phyloP scores from a whole-genome alignment of 2,888 invertebrate species.

The Onchidella celtica region DNA sequence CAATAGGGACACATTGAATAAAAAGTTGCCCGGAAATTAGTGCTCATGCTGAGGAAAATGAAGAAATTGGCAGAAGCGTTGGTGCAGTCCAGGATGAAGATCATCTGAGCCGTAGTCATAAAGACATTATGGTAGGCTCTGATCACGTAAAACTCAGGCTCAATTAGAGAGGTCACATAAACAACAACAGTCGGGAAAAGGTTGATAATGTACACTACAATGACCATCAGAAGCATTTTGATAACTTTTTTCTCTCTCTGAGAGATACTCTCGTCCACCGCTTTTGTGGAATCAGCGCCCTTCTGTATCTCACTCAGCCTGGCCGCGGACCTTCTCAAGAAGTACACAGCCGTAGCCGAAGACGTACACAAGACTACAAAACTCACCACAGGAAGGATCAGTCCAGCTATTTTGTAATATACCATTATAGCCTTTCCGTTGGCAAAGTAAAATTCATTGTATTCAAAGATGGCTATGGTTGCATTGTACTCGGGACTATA shows the following conservation, averaged over 20 bases:
- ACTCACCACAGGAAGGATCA: neutral
- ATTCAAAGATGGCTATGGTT: neutral
- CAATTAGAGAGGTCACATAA: neutral
- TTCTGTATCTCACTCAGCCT: neutral
- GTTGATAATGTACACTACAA: neutral
- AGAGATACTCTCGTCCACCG: neutral
- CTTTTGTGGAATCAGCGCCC: too few species aligned
- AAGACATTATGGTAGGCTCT: neutral
- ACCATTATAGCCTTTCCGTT: neutral
- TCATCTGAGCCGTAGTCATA: neutral
- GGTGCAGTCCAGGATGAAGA: slow-evolving; percentile 13
- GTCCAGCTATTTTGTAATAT: neutral
- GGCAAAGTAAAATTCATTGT: neutral
- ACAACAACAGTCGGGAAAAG: neutral
- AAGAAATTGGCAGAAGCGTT: slow-evolving; percentile 27
- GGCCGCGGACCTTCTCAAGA: neutral
- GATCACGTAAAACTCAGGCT: neutral
- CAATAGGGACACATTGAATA: neutral
- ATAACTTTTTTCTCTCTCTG: neutral
- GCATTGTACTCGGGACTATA: neutral
- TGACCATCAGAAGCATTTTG: neutral
- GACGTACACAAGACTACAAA: neutral
- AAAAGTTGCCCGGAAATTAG: slow-evolving; percentile 16
- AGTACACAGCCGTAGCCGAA: neutral
- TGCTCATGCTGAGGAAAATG: slow-evolving; percentile 21